These are phyloP conservation scores for Octopus bimaculoides DNA, from an alignment of 1,140 invertebrate genomes.

Conservation along the genomic window DNA sequence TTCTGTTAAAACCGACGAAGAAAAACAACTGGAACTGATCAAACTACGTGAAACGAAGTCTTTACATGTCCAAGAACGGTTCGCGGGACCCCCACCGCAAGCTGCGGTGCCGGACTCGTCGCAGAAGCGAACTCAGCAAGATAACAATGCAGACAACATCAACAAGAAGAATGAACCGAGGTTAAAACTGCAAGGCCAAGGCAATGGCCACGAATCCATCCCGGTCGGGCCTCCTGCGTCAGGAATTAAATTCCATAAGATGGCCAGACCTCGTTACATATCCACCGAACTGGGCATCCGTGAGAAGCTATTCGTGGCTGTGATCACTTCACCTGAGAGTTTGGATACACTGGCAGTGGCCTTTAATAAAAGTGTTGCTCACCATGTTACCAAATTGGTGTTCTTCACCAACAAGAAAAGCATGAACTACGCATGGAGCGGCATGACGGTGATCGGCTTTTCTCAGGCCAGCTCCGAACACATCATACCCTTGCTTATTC, in stretches of 20 bases:
- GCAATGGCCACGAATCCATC: conserved; percentile 16
- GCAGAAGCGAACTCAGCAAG: too few relatives aligned
- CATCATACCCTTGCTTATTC: conserved; percentile 62
- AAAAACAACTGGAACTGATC: conserved; percentile 27
- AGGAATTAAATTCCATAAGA: conserved; percentile 26
- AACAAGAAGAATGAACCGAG: conserved; percentile 27
- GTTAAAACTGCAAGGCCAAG: conserved; percentile 18
- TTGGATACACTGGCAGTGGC: conserved; percentile 71
- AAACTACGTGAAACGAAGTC: conserved; percentile 25
- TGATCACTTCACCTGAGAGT: conserved; percentile 72
- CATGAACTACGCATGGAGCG: conserved; percentile 48
- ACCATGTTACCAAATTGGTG: conserved; percentile 75
- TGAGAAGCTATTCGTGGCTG: conserved; percentile 83
- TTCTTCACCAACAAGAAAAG: conserved; percentile 73
- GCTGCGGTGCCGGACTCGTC: conserved; percentile 17
- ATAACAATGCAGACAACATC: conserved; percentile 20
- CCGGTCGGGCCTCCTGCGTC: neutral
- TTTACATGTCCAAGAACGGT: neutral
- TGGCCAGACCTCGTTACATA: conserved; percentile 78
- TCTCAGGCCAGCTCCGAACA: conserved; percentile 46
- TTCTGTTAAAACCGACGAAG: conserved; percentile 24
- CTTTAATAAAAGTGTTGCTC: conserved; percentile 76
- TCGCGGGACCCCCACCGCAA: conserved; percentile 16
- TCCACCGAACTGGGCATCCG: conserved; percentile 88
- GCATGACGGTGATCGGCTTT: conserved; percentile 57